Conservation (phyloP, 2,113 vertebrate species). For the Channa argus region DNA sequence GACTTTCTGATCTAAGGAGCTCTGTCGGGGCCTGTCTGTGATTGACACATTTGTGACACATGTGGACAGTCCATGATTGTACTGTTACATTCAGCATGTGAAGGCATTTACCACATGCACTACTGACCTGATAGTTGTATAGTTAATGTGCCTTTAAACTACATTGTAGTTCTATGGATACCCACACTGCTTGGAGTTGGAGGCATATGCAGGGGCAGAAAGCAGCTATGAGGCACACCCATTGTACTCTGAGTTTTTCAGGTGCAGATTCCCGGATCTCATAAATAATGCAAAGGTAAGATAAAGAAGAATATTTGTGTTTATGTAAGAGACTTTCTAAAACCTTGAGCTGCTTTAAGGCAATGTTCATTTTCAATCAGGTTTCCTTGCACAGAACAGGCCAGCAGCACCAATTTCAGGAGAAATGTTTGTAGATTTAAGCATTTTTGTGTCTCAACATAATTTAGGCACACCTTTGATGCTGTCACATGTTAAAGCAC, state of each 20-base stretch:
- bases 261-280: conserved; percentile 10
- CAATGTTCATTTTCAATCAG: conserved; percentile 1
- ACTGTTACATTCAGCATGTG: conserved; percentile 9
- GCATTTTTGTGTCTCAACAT: neutral
- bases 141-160: neutral
- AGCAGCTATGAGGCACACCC: neutral
- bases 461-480: neutral
- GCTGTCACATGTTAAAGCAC: neutral
- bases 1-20: conserved; percentile 9
- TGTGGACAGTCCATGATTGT: conserved; percentile 17
- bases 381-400: neutral
- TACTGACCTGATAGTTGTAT: conserved; percentile 5
- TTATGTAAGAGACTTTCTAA: conserved; percentile 14
- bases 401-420: neutral
- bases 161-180: neutral
- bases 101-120: neutral
- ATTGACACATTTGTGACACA: conserved; percentile 27
- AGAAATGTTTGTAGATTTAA: neutral
- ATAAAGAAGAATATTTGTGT: conserved; percentile 26
- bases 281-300: conserved; percentile 49
- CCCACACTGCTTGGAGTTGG: neutral
- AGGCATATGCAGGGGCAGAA: neutral
- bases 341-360: conserved; percentile 8
- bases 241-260: neutral
- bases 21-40: neutral